phyloP scores from a whole-genome alignment of 2,113 vertebrate genomes.

The Callospermophilus lateralis region DNA sequence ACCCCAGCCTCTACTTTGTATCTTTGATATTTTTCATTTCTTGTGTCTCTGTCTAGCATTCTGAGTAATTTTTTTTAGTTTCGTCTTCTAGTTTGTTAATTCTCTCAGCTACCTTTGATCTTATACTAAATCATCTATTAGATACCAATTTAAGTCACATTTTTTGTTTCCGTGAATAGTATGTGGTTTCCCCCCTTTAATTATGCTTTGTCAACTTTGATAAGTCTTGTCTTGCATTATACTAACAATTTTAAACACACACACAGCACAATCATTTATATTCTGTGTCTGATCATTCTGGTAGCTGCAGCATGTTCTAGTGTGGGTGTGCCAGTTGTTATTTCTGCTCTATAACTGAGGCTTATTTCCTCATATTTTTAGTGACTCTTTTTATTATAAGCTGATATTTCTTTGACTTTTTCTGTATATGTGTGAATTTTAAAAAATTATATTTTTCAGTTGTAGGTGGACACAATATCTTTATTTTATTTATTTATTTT shows the following conservation, averaged over 20 bases:
- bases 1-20: no score
- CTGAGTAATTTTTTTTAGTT: background rate
- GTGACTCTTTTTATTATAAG: background rate
- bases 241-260: background rate
- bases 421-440: background rate
- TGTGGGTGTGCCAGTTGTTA: background rate
- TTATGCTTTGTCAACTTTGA: background rate
- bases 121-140: background rate
- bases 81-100: background rate
- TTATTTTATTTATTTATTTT: no score
- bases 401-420: background rate
- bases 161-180: background rate
- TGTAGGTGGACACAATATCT: no score
- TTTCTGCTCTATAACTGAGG: background rate
- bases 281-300: background rate
- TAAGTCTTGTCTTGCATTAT: background rate
- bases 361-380: slow-evolving; percentile 20
- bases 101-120: background rate
- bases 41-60: background rate
- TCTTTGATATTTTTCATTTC: background rate
- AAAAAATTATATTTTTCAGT: no score
- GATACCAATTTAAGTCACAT: background rate
- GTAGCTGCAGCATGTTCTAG: background rate
- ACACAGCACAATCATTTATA: background rate
- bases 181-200: background rate